Evolutionary conservation across 2,888 invertebrate genomes (phyloP).

Genomic region (Ptychoptera contaminata): DNA sequence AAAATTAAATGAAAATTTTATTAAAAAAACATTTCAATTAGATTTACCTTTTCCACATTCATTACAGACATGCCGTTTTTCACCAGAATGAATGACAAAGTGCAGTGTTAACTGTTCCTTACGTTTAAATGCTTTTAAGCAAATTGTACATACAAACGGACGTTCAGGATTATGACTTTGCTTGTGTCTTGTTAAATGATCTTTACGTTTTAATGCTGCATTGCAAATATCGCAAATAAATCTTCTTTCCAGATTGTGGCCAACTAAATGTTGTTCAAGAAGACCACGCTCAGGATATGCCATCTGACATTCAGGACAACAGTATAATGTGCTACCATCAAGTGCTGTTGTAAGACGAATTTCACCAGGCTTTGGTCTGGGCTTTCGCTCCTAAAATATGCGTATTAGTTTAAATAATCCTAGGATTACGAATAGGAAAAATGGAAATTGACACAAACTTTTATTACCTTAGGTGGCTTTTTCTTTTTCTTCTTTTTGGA

Average conservation of each 20-base stretch:
- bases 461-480: slow-evolving; percentile 36
- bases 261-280: slow-evolving; percentile 66
- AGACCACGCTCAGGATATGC: slow-evolving; percentile 73
- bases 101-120: slow-evolving; percentile 79
- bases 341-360: slow-evolving; percentile 62
- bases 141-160: slow-evolving; percentile 74
- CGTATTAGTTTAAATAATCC: not conserved
- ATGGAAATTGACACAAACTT: not conserved
- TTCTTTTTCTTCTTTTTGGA: slow-evolving; percentile 65
- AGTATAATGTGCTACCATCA: slow-evolving; percentile 70
- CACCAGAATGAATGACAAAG: slow-evolving; percentile 79
- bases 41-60: slow-evolving; percentile 61
- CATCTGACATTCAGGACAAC: slow-evolving; percentile 80
- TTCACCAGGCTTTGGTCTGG: slow-evolving; percentile 66
- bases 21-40: not conserved
- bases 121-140: slow-evolving; percentile 73
- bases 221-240: slow-evolving; percentile 84
- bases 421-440: not conserved
- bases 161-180: slow-evolving; percentile 79
- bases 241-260: slow-evolving; percentile 67
- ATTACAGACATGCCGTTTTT: slow-evolving; percentile 70
- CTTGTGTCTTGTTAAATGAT: slow-evolving; percentile 74
- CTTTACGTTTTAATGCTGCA: slow-evolving; percentile 72
- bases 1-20: not conserved
- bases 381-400: slow-evolving; percentile 53